A percentile compares a stretch with the other conserved stretches of the same genome.
Conservation (phyloP, 2,888 invertebrate genomes). For the Agriopis leucophaearia region DNA sequence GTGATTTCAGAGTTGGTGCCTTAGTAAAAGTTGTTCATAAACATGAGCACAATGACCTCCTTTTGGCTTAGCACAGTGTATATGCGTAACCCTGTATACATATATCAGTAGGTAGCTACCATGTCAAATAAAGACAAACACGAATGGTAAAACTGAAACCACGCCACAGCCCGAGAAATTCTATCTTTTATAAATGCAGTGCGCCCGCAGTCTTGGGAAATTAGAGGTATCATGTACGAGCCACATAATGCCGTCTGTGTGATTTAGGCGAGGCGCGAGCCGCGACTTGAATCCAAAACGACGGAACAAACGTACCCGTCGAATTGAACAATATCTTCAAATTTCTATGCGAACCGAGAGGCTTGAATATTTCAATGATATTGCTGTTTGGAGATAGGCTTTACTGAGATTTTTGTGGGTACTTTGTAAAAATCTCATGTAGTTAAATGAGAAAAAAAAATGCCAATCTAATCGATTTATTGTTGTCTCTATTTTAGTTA, state of each 20-base stretch:
- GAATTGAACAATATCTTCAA: conserved; percentile 60
- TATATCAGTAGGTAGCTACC: not conserved
- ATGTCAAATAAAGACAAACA: conserved; percentile 2
- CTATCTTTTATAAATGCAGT: conserved; percentile 40
- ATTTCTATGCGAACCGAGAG: conserved; percentile 52
- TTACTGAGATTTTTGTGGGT: conserved; percentile 7
- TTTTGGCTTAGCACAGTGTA: no score
- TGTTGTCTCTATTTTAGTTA: no score
- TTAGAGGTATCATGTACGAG: conserved; percentile 51
- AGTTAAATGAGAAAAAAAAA: not conserved
- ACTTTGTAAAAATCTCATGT: not conserved
- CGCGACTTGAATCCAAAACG: conserved; percentile 65
- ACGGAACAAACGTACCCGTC: conserved; percentile 52
- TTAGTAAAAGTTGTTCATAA: no score
- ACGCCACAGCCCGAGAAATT: conserved; percentile 24
- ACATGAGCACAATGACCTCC: no score
- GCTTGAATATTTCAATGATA: conserved; percentile 54
- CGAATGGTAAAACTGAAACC: conserved; percentile 1
- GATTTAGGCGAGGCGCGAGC: conserved; percentile 58
- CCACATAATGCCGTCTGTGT: conserved; percentile 51
- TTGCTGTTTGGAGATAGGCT: conserved; percentile 44
- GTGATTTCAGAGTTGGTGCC: no score
- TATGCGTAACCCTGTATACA: no score
- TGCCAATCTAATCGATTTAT: not conserved
- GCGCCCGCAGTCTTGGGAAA: conserved; percentile 49